Conservation (phyloP, 2,888 invertebrate genomes). For the Ormia ochracea region DNA sequence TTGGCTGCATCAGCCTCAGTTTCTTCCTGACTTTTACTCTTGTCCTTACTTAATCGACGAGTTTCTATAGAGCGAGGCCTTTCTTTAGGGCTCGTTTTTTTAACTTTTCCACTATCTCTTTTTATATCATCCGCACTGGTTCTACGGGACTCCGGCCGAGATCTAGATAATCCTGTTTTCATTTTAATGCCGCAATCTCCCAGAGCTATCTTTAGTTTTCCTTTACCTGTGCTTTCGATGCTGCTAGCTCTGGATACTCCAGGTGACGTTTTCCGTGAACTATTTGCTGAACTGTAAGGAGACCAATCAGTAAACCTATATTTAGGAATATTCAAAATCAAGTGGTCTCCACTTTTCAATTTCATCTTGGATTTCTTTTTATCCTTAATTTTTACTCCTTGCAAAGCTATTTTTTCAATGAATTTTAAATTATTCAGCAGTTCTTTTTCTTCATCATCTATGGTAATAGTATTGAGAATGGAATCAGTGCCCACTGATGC, state of each 20-base stretch:
- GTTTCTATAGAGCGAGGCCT: slow-evolving; percentile 83
- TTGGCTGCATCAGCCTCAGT: slow-evolving; percentile 83
- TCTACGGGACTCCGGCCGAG: slow-evolving; percentile 77
- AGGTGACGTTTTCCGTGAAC: slow-evolving; percentile 76
- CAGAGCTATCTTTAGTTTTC: slow-evolving; percentile 67
- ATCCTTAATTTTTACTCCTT: slow-evolving; percentile 77
- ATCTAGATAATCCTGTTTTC: slow-evolving; percentile 68
- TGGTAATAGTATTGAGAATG: slow-evolving; percentile 77
- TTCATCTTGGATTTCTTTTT: slow-evolving; percentile 76
- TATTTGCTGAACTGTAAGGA: slow-evolving; percentile 76
- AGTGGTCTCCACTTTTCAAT: slow-evolving; percentile 75
- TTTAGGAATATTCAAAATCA: slow-evolving; percentile 76
- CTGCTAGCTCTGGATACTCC: slow-evolving; percentile 76
- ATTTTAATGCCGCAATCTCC: slow-evolving; percentile 69
- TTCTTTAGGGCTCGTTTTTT: slow-evolving; percentile 81
- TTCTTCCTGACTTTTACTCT: slow-evolving; percentile 85
- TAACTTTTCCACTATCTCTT: slow-evolving; percentile 68
- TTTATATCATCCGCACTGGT: slow-evolving; percentile 78
- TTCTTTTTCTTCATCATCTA: slow-evolving; percentile 80
- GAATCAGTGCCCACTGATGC: slow-evolving; percentile 73
- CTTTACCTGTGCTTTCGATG: slow-evolving; percentile 75
- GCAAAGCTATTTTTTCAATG: slow-evolving; percentile 76
- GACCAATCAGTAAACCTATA: slow-evolving; percentile 76
- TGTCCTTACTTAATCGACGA: slow-evolving; percentile 78
- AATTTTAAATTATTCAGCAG: slow-evolving; percentile 79